Conservation (phyloP, 2,888 invertebrate genomes). For the Stenchaetothrips biformis region DNA sequence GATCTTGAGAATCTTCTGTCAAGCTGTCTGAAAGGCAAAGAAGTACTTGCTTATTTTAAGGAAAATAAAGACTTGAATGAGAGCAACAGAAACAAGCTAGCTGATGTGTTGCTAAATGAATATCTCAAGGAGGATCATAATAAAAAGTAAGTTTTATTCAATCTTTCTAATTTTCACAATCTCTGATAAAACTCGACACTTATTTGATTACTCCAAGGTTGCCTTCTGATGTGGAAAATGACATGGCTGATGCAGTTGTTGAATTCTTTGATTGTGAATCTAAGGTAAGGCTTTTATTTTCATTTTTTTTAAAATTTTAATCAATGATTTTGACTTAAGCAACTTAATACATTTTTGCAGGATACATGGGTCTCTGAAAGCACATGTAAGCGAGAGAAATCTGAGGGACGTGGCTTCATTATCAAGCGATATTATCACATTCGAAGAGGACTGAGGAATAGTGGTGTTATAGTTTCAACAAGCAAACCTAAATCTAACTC, state of each 20-base stretch:
- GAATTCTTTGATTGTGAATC: not conserved
- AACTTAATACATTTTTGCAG: not conserved
- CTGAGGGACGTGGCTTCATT: slow-evolving; percentile 4
- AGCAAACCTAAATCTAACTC: not conserved
- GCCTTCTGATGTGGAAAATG: not conserved
- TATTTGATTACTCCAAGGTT: not conserved
- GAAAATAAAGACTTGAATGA: not conserved
- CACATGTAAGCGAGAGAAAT: not conserved
- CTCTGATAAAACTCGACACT: too few relatives aligned
- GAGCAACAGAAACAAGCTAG: not conserved
- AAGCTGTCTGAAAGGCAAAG: not conserved
- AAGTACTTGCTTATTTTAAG: not conserved
- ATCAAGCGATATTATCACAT: slow-evolving; percentile 10
- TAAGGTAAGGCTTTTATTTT: not conserved
- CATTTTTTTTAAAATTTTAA: not conserved
- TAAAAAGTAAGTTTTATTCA: not conserved
- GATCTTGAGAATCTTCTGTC: not conserved
- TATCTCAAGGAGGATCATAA: not conserved
- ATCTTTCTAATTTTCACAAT: not conserved
- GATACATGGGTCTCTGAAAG: not conserved
- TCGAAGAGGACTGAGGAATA: not conserved
- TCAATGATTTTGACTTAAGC: not conserved
- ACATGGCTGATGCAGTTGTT: not conserved
- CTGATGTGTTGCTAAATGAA: not conserved
- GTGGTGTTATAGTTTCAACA: not conserved